These are phyloP conservation scores for Prietella phreatophila DNA, from an alignment of 2,113 vertebrate species.

Conservation along the genomic window DNA sequence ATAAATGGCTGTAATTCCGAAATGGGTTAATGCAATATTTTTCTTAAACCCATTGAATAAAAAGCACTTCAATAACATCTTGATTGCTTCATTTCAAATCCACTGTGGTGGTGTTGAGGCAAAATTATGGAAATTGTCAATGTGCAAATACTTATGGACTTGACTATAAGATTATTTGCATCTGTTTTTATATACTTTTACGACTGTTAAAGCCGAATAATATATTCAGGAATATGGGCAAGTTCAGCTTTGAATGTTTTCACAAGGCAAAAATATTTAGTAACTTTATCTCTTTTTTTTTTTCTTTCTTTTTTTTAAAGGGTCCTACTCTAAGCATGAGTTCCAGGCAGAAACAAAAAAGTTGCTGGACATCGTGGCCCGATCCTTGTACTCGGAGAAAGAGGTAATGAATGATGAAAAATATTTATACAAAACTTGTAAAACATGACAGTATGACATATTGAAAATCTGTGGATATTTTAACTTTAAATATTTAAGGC, in stretches of 20 bases:
- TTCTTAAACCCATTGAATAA: no score
- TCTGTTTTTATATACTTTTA: not conserved
- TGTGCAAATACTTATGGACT: no score
- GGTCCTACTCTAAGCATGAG: slow-evolving; percentile 84
- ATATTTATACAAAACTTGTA: not conserved
- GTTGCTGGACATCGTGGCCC: slow-evolving; percentile 93
- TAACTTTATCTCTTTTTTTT: slow-evolving; percentile 19
- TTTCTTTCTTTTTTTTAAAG: slow-evolving; percentile 62
- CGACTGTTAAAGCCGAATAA: not conserved
- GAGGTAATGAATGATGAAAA: slow-evolving; percentile 73
- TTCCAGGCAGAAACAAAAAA: slow-evolving; percentile 98
- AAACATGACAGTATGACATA: not conserved
- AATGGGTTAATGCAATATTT: no score
- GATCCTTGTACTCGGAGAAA: slow-evolving; percentile 95
- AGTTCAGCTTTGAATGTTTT: not conserved
- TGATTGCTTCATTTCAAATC: no score
- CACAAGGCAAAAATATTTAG: slow-evolving; percentile 19
- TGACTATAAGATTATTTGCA: no score
- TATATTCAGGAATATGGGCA: not conserved
- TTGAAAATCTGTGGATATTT: not conserved
- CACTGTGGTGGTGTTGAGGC: no score
- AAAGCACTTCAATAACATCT: no score
- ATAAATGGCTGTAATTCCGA: no score
- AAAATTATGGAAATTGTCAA: no score
- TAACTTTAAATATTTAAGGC: not conserved